Percentiles rank a stretch among this genome's conserved stretches.
phyloP scores from a whole-genome alignment of 2,888 invertebrate species.

The Lordiphosa fenestrarum region DNA sequence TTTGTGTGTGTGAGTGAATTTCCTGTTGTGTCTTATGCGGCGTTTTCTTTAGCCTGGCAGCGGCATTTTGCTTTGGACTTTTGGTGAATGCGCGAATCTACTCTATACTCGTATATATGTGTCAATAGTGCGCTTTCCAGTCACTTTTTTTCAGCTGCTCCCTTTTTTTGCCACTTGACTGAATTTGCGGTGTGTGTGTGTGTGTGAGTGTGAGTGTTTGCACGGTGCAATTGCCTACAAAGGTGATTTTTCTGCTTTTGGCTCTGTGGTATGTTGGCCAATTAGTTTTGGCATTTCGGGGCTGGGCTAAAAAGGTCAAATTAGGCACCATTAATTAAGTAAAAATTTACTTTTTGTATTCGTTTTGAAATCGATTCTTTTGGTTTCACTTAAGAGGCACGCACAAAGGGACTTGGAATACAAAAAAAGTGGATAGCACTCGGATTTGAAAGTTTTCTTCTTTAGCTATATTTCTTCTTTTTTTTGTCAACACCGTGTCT shows the following conservation, averaged over 20 bases:
- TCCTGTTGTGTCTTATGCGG: constrained; percentile 73
- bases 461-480: constrained; percentile 10
- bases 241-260: constrained; percentile 29
- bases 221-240: constrained; percentile 42
- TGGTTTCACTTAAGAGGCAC: constrained; percentile 45
- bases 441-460: constrained; percentile 35
- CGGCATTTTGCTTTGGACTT: constrained; percentile 32
- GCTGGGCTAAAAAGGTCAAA: constrained; percentile 27
- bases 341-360: constrained; percentile 12
- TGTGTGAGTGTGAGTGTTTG: constrained; percentile 15
- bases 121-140: constrained; percentile 80
- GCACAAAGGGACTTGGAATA: constrained; percentile 33
- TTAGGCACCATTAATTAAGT: constrained; percentile 20
- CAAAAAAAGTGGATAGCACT: constrained; percentile 44
- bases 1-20: constrained; percentile 63
- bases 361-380: constrained; percentile 3
- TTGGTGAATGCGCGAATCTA: constrained; percentile 58
- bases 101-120: constrained; percentile 63
- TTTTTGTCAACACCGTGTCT: constrained; percentile 10
- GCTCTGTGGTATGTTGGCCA: constrained; percentile 18
- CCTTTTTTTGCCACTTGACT: constrained; percentile 65
- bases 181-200: constrained; percentile 49
- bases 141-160: constrained; percentile 50
- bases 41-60: constrained; percentile 45
- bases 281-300: constrained; percentile 9